Conservation (phyloP, 2,797 vertebrate species). For the Periparus ater region DNA sequence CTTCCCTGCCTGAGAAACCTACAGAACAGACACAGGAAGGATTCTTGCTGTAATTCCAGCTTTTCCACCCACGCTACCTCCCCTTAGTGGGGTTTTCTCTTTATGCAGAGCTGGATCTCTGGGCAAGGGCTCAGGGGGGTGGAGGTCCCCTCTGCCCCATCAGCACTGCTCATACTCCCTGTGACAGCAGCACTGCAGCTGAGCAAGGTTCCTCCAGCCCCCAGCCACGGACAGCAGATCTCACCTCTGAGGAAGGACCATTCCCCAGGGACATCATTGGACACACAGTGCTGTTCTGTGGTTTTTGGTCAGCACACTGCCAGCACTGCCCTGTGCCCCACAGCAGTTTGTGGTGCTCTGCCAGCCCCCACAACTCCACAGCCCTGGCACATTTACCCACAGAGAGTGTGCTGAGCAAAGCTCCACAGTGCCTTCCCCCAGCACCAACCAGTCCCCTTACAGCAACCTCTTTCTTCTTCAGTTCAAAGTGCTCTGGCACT, state of each 20-base stretch:
- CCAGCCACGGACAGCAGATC: fast-evolving
- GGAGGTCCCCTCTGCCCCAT: background rate
- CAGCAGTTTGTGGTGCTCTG: background rate
- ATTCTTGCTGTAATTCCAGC: fast-evolving
- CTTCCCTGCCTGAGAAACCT: background rate
- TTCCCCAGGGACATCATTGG: background rate
- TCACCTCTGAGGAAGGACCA: background rate
- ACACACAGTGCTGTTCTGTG: fast-evolving
- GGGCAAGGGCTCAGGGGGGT: background rate
- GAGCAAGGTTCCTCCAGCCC: background rate
- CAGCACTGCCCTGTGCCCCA: background rate
- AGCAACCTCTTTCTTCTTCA: constrained; percentile 69
- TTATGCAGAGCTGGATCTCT: background rate
- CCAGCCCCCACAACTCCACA: fast-evolving
- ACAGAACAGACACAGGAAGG: background rate
- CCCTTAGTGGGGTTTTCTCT: background rate
- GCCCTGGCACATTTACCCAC: background rate
- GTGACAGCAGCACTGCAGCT: background rate
- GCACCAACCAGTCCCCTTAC: background rate
- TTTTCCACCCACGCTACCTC: background rate
- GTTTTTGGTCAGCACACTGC: background rate
- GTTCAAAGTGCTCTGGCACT: constrained; percentile 70
- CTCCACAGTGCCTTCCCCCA: background rate
- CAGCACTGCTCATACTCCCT: fast-evolving
- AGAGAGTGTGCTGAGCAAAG: background rate